Evolutionary conservation across 2,113 vertebrate species (phyloP).

Genomic region (Halichoeres trimaculatus): DNA sequence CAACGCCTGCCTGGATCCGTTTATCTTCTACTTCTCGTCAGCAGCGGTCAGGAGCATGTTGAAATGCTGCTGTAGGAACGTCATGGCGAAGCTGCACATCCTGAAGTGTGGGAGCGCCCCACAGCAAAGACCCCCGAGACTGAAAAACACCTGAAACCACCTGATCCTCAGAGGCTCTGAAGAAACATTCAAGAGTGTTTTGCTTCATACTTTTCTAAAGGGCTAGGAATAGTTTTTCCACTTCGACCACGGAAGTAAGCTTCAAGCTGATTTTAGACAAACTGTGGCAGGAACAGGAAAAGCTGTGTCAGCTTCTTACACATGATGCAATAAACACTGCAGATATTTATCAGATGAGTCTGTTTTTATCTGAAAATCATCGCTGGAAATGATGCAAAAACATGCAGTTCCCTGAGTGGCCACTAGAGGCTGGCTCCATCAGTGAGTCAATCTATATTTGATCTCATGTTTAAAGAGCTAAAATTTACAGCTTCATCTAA

Average conservation of each 20-base stretch:
- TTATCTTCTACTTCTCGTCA: slow-evolving; percentile 86
- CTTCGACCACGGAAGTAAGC: background rate
- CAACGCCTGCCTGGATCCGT: slow-evolving; percentile 85
- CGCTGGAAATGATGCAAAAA: too few relatives aligned
- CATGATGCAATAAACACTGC: background rate
- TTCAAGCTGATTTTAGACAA: background rate
- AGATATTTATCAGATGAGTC: too few relatives aligned
- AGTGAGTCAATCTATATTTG: too few relatives aligned
- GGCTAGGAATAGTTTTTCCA: background rate
- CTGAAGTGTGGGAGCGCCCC: slow-evolving; percentile 41
- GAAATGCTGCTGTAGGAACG: slow-evolving; percentile 59
- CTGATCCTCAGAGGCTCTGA: slow-evolving; percentile 2
- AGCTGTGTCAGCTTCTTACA: background rate
- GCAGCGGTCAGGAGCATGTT: slow-evolving; percentile 74
- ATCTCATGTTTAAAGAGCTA: too few relatives aligned
- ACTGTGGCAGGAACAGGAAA: background rate
- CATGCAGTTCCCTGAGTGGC: too few relatives aligned
- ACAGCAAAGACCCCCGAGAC: slow-evolving; percentile 8
- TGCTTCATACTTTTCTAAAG: background rate
- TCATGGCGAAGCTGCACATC: slow-evolving; percentile 72
- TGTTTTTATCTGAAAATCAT: too few relatives aligned
- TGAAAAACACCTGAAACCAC: slow-evolving; percentile 34
- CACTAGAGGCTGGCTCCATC: too few relatives aligned
- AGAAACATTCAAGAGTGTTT: background rate
- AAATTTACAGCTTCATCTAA: too few relatives aligned